A percentile compares a stretch with the other conserved stretches of the same genome.
Evolutionary conservation across 1,140 invertebrate genomes (phyloP).

Genomic region (Araneus ventricosus): DNA sequence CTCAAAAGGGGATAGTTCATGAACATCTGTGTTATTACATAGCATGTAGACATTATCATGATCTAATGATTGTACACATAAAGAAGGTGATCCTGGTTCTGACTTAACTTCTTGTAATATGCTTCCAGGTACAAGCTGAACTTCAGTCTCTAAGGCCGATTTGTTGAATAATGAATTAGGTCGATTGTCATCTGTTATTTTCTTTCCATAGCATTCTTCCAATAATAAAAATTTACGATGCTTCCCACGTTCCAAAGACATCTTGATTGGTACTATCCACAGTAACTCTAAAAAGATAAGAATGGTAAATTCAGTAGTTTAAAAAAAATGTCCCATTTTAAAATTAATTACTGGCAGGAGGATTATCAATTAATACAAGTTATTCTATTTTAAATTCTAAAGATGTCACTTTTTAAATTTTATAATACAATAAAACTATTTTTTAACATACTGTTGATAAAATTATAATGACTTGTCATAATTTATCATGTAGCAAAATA

Average conservation of each 20-base stretch:
- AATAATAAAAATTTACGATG: slow-evolving; percentile 59
- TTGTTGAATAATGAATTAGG: slow-evolving; percentile 33
- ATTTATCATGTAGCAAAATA: too few species aligned
- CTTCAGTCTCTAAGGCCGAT: slow-evolving; percentile 70
- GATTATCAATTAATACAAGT: too few species aligned
- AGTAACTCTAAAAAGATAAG: neutral
- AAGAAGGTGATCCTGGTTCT: slow-evolving; percentile 51
- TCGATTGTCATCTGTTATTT: slow-evolving; percentile 67
- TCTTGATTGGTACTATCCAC: neutral
- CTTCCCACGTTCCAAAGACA: slow-evolving; percentile 56
- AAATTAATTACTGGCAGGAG: too few species aligned
- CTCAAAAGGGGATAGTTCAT: slow-evolving; percentile 74
- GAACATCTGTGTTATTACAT: slow-evolving; percentile 57
- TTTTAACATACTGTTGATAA: too few species aligned
- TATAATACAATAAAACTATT: too few species aligned
- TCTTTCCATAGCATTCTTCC: slow-evolving; percentile 73
- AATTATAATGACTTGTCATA: too few species aligned
- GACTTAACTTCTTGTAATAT: slow-evolving; percentile 71
- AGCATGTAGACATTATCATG: slow-evolving; percentile 74
- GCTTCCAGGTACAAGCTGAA: slow-evolving; percentile 71
- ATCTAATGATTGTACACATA: slow-evolving; percentile 73
- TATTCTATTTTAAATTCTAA: too few species aligned
- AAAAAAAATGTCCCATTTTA: neutral
- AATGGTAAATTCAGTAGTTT: neutral
- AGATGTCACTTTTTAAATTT: too few species aligned